Percentiles rank a stretch among this genome's conserved stretches.
phyloP scores from a whole-genome alignment of 2,888 invertebrate species.

The Arrhopalites spinosus region DNA sequence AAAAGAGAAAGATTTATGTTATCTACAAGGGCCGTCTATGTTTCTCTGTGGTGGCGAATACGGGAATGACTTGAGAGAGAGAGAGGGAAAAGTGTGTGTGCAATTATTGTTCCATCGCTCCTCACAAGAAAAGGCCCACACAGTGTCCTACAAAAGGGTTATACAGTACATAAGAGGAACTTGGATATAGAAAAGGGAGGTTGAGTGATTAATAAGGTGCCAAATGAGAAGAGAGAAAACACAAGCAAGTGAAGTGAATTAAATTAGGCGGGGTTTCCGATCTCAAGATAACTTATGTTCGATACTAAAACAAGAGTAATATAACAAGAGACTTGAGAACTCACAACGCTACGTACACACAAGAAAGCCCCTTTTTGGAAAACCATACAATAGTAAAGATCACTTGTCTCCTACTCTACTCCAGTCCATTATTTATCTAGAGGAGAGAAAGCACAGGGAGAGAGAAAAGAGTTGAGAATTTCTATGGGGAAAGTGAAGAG shows the following conservation, averaged over 20 bases:
- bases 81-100: neutral
- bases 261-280: conserved; percentile 55
- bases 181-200: too few relatives aligned
- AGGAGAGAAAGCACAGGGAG: too few relatives aligned
- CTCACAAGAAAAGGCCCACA: too few relatives aligned
- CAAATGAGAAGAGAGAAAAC: conserved; percentile 26
- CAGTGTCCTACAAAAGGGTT: too few relatives aligned
- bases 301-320: conserved; percentile 7
- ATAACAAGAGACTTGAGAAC: neutral
- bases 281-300: conserved; percentile 32
- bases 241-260: conserved; percentile 52
- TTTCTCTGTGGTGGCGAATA: neutral
- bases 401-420: conserved; percentile 3
- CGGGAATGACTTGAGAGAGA: too few relatives aligned
- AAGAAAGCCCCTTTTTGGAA: too few relatives aligned
- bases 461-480: too few relatives aligned
- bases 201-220: conserved; percentile 39
- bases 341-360: too few relatives aligned
- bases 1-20: conserved; percentile 9
- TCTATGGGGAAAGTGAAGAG: too few relatives aligned
- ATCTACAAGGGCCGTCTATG: neutral
- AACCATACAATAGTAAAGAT: neutral
- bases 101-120: too few relatives aligned
- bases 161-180: too few relatives aligned
- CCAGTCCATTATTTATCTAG: conserved; percentile 10